Evolutionary conservation across 2,113 vertebrate genomes (phyloP), one percentile per base, ranked within the genome.

Genomic region (Aythya baeri): DNA sequence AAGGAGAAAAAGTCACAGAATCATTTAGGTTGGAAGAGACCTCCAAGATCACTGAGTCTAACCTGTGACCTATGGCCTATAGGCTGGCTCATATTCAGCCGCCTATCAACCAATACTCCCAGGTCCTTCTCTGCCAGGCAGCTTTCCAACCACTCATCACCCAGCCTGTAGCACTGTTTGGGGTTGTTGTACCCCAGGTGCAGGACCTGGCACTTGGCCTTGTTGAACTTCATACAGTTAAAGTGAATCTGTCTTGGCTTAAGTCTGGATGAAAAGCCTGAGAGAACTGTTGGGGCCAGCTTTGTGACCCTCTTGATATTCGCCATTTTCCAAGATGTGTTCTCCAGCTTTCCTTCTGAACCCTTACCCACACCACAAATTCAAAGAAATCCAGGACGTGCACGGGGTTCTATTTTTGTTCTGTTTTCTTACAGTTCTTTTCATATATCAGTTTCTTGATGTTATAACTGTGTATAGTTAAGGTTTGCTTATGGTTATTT

Each of bases 371-470:
- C 31, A 18, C 8, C 13, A 66, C 63, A 44, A 78, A 46, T 38
- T 32, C 50, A 67, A 67, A 85, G 25, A 27, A 49, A n/a, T 55
- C 27, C 7, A 59, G 44, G 59, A 77, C 6, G 13, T 66, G 7
- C 1, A 4, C 0, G 7, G 5, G 11, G 6, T 1, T 10, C 43
- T 25, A 6, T 2, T 61, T 84, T 66, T 18, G 13, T 43, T 89
- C 72, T 50, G 22, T 63, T 95, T 92, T 74, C n/a, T 78, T 36
- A 26, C 10, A 22, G 13, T 77, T 80, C 44, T 34, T 78, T 86
- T 96, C 27, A 59, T 59, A n/a, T 6, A 34, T 38, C 3, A 1
- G 34, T 63, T 63, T 63, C 61, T 63, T 36, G 36, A 63, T 11
- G 36, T 63, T 63, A 26, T 38, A 66, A 26, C 13, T 68, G 8